Conservation (phyloP, 1,140 invertebrate genomes). For the Melipona quadrifasciata region DNA sequence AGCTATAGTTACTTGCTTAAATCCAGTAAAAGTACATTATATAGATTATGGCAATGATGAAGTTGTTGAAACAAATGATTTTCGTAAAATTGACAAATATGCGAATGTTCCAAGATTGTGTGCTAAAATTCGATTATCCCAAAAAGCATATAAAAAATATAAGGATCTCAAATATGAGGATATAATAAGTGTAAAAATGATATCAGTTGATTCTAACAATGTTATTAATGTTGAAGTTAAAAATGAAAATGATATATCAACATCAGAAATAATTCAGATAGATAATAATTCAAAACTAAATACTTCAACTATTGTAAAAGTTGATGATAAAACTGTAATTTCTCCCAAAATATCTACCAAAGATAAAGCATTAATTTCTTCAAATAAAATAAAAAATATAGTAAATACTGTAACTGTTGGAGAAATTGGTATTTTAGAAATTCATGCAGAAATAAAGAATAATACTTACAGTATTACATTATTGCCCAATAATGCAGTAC, state of each 20-base stretch:
- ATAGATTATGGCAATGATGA: conserved; percentile 71
- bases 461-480: conserved; percentile 53
- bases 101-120: conserved; percentile 38
- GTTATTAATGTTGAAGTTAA: conserved; percentile 62
- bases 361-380: not conserved
- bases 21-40: conserved; percentile 61
- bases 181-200: conserved; percentile 55
- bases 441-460: conserved; percentile 41
- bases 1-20: conserved; percentile 50
- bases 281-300: not conserved
- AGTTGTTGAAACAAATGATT: conserved; percentile 19
- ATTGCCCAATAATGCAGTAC: not conserved
- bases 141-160: not conserved
- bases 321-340: not conserved
- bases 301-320: not conserved
- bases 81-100: conserved; percentile 57
- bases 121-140: conserved; percentile 57
- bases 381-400: conserved; percentile 14
- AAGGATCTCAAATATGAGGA: conserved; percentile 17
- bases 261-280: not conserved
- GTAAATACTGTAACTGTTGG: conserved; percentile 7
- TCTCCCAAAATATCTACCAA: not conserved
- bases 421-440: conserved; percentile 53
- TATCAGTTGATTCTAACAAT: conserved; percentile 54
- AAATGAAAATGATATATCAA: not conserved